Percentiles rank a stretch among this genome's conserved stretches.
These are phyloP conservation scores for Melanerpes aurifrons DNA, from an alignment of 2,113 vertebrate genomes.

Conservation along the genomic window DNA sequence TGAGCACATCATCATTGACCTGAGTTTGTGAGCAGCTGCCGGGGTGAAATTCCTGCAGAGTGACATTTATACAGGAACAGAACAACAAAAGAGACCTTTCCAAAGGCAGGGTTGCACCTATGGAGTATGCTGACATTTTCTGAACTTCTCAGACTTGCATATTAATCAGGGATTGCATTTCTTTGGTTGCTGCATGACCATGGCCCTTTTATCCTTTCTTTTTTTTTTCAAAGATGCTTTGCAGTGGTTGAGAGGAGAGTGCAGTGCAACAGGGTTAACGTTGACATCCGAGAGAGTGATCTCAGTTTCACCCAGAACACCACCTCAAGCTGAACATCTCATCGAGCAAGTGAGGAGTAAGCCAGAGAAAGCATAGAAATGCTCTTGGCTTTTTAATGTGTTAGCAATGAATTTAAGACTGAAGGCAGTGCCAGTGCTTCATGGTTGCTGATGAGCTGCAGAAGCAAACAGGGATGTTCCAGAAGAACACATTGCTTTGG, in stretches of 20 bases:
- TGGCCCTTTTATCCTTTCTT: slow-evolving; percentile 50
- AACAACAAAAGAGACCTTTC: slow-evolving; percentile 28
- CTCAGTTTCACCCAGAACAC: slow-evolving; percentile 31
- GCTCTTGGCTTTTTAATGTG: neutral
- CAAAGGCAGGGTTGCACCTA: neutral
- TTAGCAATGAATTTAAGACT: neutral
- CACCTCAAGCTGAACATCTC: neutral
- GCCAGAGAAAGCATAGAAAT: neutral
- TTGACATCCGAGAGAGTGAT: slow-evolving; percentile 33
- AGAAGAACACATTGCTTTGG: neutral
- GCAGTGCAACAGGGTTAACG: slow-evolving; percentile 17
- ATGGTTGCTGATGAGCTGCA: slow-evolving; percentile 9
- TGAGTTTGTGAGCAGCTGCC: slow-evolving; percentile 87
- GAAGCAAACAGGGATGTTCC: neutral
- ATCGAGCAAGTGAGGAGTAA: neutral
- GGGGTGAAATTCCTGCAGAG: neutral
- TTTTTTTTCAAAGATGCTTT: slow-evolving; percentile 29
- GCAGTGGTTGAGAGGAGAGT: slow-evolving; percentile 30
- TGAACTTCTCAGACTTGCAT: slow-evolving; percentile 70
- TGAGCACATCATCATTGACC: slow-evolving; percentile 92
- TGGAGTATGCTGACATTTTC: slow-evolving; percentile 67
- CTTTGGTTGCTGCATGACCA: slow-evolving; percentile 76
- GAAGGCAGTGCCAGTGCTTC: slow-evolving; percentile 2
- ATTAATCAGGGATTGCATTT: slow-evolving; percentile 78
- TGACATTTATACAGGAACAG: slow-evolving; percentile 45